These are phyloP conservation scores for Hypsopygia costalis DNA, from an alignment of 2,888 invertebrate species.

Conservation along the genomic window DNA sequence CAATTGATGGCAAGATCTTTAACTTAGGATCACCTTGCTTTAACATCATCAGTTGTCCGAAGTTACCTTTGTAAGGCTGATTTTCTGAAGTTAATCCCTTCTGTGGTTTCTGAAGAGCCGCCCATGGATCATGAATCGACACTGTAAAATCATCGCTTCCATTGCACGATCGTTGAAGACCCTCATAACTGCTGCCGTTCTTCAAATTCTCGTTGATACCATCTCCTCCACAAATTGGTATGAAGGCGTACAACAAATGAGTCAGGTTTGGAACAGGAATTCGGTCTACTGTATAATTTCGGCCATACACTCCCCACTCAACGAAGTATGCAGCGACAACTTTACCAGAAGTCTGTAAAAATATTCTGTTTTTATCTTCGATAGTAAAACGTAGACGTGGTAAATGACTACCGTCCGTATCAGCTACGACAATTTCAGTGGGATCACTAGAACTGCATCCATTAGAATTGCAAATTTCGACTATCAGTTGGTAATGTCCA, in stretches of 20 bases:
- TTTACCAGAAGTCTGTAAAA: constrained; percentile 72
- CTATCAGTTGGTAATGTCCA: constrained; percentile 64
- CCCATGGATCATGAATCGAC: constrained; percentile 73
- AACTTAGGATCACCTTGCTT: constrained; percentile 68
- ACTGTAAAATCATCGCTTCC: constrained; percentile 74
- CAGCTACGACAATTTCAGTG: constrained; percentile 67
- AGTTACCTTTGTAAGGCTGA: constrained; percentile 74
- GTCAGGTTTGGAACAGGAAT: constrained; percentile 70
- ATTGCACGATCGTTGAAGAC: constrained; percentile 68
- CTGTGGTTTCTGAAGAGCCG: constrained; percentile 71
- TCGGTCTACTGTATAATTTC: constrained; percentile 68
- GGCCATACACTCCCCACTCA: constrained; percentile 74
- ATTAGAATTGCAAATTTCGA: constrained; percentile 66
- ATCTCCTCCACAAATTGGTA: constrained; percentile 73
- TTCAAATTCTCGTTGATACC: constrained; percentile 76
- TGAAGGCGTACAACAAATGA: constrained; percentile 70
- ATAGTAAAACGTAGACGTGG: constrained; percentile 61
- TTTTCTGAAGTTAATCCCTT: constrained; percentile 71
- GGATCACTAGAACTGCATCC: constrained; percentile 64
- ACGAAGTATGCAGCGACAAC: constrained; percentile 71
- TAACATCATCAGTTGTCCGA: constrained; percentile 71
- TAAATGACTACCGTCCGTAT: constrained; percentile 73
- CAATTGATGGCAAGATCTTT: constrained; percentile 68
- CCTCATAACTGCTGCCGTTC: no score
- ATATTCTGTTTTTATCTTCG: constrained; percentile 66